Conservation (phyloP, 2,113 vertebrate genomes). For the Pedionomus torquatus region DNA sequence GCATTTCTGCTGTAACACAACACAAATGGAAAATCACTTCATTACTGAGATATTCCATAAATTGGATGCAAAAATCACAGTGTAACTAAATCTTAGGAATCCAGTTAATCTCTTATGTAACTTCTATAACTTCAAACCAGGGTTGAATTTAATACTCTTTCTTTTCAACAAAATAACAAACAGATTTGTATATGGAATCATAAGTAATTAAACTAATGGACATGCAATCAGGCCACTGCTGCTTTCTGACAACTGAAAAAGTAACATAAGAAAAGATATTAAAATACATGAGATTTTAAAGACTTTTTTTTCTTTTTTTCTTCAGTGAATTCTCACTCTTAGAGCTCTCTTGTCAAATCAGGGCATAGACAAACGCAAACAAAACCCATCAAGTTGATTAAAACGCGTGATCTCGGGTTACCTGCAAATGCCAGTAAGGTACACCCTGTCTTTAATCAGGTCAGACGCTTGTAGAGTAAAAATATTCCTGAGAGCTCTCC, state of each 20-base stretch:
- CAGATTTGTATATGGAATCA: neutral
- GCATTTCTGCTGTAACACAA: neutral
- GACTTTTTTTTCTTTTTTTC: neutral
- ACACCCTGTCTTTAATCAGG: constrained; percentile 94
- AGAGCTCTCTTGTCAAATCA: neutral
- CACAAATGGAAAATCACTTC: neutral
- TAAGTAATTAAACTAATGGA: neutral
- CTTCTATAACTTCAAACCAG: neutral
- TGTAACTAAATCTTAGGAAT: neutral
- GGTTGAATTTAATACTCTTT: neutral
- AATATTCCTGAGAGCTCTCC: constrained; percentile 89
- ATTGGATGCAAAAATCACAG: neutral
- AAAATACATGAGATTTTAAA: neutral
- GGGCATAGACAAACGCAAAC: neutral
- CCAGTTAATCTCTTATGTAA: neutral
- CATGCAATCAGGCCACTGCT: neutral
- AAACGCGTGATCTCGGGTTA: constrained; percentile 29
- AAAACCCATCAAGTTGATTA: neutral
- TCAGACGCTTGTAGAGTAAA: constrained; percentile 92
- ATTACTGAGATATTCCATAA: constrained; percentile 4
- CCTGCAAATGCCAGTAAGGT: constrained; percentile 90
- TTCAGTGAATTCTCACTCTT: neutral
- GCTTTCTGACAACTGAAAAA: neutral
- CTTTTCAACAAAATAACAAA: neutral
- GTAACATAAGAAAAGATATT: neutral